Percentiles rank a stretch among this genome's conserved stretches.
These are phyloP conservation scores for Carettochelys insculpta DNA, from an alignment of 2,113 vertebrate species.

Conservation along the genomic window DNA sequence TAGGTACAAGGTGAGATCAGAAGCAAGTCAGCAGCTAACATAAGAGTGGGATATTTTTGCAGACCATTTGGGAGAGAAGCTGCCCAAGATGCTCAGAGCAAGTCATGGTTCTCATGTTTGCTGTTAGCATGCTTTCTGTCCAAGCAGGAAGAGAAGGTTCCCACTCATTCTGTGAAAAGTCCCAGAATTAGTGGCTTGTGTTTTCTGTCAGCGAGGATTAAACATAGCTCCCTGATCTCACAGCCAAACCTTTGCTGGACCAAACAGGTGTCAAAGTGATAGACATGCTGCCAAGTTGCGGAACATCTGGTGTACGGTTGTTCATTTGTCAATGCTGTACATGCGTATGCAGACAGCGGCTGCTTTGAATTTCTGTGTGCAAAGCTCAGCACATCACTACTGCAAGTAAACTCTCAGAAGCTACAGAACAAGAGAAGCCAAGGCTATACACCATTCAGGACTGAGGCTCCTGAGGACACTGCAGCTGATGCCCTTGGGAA, in stretches of 20 bases:
- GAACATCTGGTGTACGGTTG: conserved; percentile 40
- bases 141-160: neutral
- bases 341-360: neutral
- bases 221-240: neutral
- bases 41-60: neutral
- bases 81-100: neutral
- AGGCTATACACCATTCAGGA: neutral
- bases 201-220: neutral
- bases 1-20: neutral
- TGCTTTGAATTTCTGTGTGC: neutral
- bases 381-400: neutral
- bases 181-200: neutral
- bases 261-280: conserved; percentile 16
- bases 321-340: neutral
- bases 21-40: neutral
- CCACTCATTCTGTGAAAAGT: neutral
- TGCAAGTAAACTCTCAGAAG: neutral
- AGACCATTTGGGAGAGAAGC: neutral
- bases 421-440: neutral
- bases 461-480: neutral
- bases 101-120: neutral
- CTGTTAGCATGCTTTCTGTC: neutral
- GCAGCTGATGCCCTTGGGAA: neutral
- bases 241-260: neutral
- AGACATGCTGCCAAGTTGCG: neutral